Evolutionary conservation across 2,888 invertebrate species (phyloP), one percentile per base, ranked within the genome.

Genomic region (Rhagium mordax): DNA sequence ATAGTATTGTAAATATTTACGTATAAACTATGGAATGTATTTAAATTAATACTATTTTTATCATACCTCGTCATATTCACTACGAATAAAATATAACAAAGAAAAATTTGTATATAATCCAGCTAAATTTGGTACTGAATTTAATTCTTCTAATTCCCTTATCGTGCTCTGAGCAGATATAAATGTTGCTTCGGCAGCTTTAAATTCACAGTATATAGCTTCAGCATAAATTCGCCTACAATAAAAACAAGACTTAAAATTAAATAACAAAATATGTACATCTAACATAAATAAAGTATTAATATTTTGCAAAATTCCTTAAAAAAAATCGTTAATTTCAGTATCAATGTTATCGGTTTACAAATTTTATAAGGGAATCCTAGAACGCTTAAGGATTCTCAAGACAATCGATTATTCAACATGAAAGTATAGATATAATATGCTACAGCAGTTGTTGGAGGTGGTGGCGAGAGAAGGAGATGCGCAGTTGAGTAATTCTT

Each of bases 31-130:
- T n/a, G 16, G 51, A 51, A 47, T 47, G 15, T 47, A n/a, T n/a
- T n/a, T n/a, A n/a, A n/a, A n/a, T n/a, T n/a, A 49, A 18, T 16
- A 7, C 1, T 49, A 49, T 16, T 5, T 16, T 18, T 49, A 49
- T 16, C 91, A 91, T 86, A 94, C 94, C 88, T 92, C 89, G 87
- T 94, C 93, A 88, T 96, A 97, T 90, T 96, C 95, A 88, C 96
- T 96, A 84, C 94, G 92, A 84, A 93, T 93, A 89, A 95, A 96
- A 89, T 93, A 93, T 83, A 96, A 90, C 79, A 93, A 91, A 82
- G 96, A 95, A 88, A 95, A 94, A 89, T 96, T 95, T 79, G 94
- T 92, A 87, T 94, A 96, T 51, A 96, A 90, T 66, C 94, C 93
- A 79, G 96, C 94, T 77, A 90, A 85, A 84, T 90, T 91, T 29